These are phyloP conservation scores for Scytalopus superciliaris DNA, from an alignment of 2,113 vertebrate species.

Conservation along the genomic window DNA sequence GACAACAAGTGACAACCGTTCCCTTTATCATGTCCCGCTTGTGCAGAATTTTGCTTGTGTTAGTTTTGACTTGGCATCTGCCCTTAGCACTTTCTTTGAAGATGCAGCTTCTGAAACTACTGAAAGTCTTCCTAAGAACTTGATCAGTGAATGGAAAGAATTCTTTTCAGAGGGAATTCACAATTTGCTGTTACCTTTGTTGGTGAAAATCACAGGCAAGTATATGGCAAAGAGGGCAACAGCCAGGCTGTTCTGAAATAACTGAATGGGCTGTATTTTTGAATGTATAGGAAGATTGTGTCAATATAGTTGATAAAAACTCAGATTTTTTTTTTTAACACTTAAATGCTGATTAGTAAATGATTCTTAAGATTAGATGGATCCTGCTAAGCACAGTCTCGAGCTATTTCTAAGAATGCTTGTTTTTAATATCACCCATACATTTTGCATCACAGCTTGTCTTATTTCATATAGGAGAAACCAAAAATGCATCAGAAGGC, in stretches of 20 bases:
- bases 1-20: constrained; percentile 83
- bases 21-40: constrained; percentile 80
- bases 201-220: constrained; percentile 87
- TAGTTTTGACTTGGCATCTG: constrained; percentile 83
- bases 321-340: background rate
- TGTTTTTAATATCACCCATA: background rate
- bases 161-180: constrained; percentile 93
- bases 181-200: constrained; percentile 86
- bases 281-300: background rate
- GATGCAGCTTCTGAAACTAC: constrained; percentile 61
- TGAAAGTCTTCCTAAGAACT: constrained; percentile 81
- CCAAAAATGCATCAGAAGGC: constrained; percentile 64
- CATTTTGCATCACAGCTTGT: background rate
- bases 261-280: background rate
- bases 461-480: constrained; percentile 61
- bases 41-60: constrained; percentile 90
- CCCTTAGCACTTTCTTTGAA: constrained; percentile 84
- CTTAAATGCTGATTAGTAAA: background rate
- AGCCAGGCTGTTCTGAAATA: background rate
- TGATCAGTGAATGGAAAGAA: constrained; percentile 88
- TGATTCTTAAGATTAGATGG: background rate
- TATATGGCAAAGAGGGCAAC: background rate
- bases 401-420: background rate
- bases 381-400: background rate
- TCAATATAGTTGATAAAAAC: background rate